phyloP scores from a whole-genome alignment of 2,797 vertebrate species.

The Ptychadena robeensis region DNA sequence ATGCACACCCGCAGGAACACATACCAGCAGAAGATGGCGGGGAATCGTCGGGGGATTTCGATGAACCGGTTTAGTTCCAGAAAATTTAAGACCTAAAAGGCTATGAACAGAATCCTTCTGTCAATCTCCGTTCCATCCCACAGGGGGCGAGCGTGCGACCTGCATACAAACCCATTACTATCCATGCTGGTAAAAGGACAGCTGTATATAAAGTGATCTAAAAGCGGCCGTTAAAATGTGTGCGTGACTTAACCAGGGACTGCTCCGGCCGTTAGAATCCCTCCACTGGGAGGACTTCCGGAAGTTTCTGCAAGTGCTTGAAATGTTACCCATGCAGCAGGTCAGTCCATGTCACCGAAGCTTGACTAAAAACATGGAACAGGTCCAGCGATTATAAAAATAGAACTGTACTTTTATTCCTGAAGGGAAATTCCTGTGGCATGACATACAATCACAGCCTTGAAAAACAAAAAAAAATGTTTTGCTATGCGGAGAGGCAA shows the following conservation, averaged over 20 bases:
- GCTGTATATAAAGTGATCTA: conserved; percentile 1
- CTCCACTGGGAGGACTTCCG: neutral
- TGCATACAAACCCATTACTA: conserved; percentile 20
- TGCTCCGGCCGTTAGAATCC: neutral
- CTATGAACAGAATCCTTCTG: neutral
- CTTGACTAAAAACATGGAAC: neutral
- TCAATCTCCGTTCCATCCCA: neutral
- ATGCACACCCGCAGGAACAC: conserved; percentile 75
- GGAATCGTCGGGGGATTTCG: conserved; percentile 4
- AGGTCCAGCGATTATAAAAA: conserved; percentile 36
- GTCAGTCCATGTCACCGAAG: neutral
- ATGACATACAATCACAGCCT: conserved; percentile 56
- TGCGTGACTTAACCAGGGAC: neutral
- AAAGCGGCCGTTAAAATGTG: conserved; percentile 18
- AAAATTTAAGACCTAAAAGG: conserved; percentile 65
- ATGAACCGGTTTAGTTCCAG: conserved; percentile 57
- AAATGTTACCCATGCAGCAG: conserved; percentile 18
- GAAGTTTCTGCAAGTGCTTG: neutral
- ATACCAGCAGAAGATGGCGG: conserved; percentile 65
- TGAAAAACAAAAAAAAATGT: conserved; percentile 36
- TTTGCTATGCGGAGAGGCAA: conserved; percentile 52
- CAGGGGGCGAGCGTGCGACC: neutral
- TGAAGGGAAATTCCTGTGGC: conserved; percentile 37
- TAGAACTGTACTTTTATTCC: conserved; percentile 25
- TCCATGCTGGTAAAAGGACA: conserved; percentile 33